Evolutionary conservation across 2,888 invertebrate genomes (phyloP).

Genomic region (Caenorhabditis sp.): DNA sequence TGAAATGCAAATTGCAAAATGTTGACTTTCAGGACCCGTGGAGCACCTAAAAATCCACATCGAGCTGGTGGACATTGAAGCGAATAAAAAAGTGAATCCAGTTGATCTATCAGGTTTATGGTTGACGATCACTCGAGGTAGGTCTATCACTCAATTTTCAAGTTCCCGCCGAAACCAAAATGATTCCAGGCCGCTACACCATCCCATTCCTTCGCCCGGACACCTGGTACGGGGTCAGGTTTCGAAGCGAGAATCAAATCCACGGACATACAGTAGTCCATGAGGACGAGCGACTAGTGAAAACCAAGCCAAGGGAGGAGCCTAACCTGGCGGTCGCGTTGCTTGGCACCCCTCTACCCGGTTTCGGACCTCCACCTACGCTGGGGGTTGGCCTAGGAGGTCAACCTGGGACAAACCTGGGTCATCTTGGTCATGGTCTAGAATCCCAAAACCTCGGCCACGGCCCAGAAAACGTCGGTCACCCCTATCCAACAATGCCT

Average conservation of each 20-base stretch:
- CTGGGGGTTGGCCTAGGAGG: conserved; percentile 19
- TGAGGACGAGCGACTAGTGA: conserved; percentile 65
- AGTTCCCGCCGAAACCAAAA: background rate
- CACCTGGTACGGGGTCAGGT: conserved; percentile 79
- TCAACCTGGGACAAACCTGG: background rate
- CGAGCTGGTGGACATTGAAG: conserved; percentile 79
- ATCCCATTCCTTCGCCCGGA: conserved; percentile 81
- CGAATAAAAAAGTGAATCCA: conserved; percentile 75
- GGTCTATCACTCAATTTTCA: background rate
- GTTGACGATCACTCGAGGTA: conserved; percentile 79
- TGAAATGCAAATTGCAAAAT: background rate
- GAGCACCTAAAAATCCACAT: conserved; percentile 74
- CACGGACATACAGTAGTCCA: conserved; percentile 59
- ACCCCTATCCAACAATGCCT: background rate
- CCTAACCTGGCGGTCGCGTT: conserved; percentile 15
- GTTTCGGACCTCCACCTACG: conserved; percentile 9
- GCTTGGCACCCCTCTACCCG: background rate
- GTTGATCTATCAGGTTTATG: conserved; percentile 79
- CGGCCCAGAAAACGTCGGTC: background rate
- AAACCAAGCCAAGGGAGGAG: conserved; percentile 44
- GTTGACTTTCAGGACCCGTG: conserved; percentile 64
- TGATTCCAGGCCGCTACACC: conserved; percentile 78
- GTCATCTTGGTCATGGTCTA: too few relatives aligned
- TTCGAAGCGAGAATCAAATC: conserved; percentile 68
- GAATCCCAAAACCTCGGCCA: background rate